Percentiles rank a stretch among this genome's conserved stretches.
Conservation (phyloP, 2,113 vertebrate genomes). For the Lamprologus sp. region DNA sequence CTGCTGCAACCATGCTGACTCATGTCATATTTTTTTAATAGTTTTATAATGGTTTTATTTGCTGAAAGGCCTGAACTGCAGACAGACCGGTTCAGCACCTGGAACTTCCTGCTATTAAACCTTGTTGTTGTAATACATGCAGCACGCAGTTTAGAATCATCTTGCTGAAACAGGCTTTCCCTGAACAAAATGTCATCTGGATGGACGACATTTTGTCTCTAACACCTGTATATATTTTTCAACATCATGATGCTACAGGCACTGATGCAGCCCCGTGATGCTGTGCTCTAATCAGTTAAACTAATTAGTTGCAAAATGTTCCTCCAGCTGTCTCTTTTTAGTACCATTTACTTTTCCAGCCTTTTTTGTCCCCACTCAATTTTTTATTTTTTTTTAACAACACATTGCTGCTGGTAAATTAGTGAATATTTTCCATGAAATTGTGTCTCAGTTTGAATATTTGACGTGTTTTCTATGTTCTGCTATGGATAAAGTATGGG, state of each 20-base stretch:
- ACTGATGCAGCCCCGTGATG: not conserved
- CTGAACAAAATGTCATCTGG: not conserved
- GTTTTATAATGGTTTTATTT: not conserved
- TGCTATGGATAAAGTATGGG: not conserved
- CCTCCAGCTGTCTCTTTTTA: not conserved
- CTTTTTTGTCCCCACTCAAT: not conserved
- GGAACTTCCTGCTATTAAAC: not conserved
- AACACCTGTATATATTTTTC: not conserved
- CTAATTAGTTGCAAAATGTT: not conserved
- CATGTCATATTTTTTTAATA: not conserved
- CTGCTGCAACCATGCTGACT: not conserved
- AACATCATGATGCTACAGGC: not conserved
- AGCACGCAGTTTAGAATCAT: fast-evolving
- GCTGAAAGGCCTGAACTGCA: not conserved
- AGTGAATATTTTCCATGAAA: not conserved
- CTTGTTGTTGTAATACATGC: not conserved
- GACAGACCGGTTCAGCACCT: not conserved
- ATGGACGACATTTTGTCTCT: not conserved
- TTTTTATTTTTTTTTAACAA: not conserved
- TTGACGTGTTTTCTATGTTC: not conserved
- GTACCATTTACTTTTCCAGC: not conserved
- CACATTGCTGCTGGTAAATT: not conserved
- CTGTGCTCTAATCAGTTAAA: not conserved
- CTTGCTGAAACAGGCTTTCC: not conserved
- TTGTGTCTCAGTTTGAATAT: not conserved